Base-by-base conservation (phyloP, 2,888 invertebrate species). In the Metellina segmentata region DNA sequence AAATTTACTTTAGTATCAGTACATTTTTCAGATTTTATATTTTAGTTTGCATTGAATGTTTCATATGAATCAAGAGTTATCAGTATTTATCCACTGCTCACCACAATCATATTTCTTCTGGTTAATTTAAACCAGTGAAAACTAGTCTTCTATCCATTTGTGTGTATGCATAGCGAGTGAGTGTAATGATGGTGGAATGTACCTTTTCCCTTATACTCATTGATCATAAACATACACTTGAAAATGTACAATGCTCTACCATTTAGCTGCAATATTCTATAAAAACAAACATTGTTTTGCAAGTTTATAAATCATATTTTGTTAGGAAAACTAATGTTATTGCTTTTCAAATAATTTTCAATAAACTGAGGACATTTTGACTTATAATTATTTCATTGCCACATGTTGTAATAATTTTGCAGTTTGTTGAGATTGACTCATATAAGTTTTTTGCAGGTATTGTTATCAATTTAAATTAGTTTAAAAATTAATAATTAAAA, bases 181-280 rank as follows among this genome's bases (percentile, higher is more conserved):
- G 69, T 89, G 82, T 69, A 7, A 49, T 69, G 89, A 82, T 89
- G 89, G 89, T 89, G 89, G 89, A 82, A 75, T 72, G 49, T 75
- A 75, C 69, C 49, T 82, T 53, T n/a, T 48, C 52, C 20, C 53
- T 20, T 34, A 71, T 34, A 51, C 53, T 87, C 78, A 87, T 87
- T 78, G 69, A 61, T 82, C 74, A 53, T 51, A 61, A 19, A 86
- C 61, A 51, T 85, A 34, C 75, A 89, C 75, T 71, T 82, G 13
- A 88, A 88, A 81, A 49, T 81, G 53, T 79, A 81, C 88, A 74
- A 53, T 74, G 89, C 81, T 82, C 70, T 69, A 81, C 70, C 81
- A 75, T 75, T 89, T 82, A 75, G 69, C 70, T 71, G 9, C 82
- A 88, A 81, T 51, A 71, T 51, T 79, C 20, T 2, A 70, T 19